These are phyloP conservation scores for Notothenia coriiceps DNA, from an alignment of 2,113 vertebrate species.

Conservation along the genomic window DNA sequence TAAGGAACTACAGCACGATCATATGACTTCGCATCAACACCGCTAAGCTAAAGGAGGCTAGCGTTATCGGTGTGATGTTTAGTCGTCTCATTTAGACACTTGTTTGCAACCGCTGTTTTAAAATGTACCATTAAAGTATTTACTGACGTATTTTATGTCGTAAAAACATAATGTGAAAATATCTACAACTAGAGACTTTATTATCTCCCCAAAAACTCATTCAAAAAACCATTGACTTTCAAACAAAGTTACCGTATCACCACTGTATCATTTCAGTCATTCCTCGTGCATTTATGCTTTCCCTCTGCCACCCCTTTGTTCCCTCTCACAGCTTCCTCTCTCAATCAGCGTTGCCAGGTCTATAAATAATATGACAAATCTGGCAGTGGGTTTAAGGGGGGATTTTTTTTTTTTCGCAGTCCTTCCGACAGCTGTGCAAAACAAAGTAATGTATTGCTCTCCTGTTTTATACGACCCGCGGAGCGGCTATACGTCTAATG, in stretches of 20 bases:
- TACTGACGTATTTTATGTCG: no score
- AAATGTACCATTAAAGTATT: no score
- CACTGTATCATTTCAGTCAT: conserved; percentile 32
- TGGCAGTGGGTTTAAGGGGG: conserved; percentile 51
- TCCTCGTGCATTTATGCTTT: conserved; percentile 53
- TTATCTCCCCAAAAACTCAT: no score
- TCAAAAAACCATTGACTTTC: no score
- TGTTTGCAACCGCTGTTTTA: no score
- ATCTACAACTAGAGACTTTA: no score
- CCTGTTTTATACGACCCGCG: neutral
- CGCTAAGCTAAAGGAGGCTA: no score
- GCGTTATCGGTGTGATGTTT: no score
- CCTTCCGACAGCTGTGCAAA: conserved; percentile 38
- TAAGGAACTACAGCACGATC: no score
- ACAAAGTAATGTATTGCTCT: conserved; percentile 45
- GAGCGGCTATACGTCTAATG: conserved; percentile 37
- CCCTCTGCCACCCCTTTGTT: conserved; percentile 62
- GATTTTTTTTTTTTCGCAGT: conserved; percentile 2
- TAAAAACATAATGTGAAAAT: no score
- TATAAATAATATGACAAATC: conserved; percentile 74
- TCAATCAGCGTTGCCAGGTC: conserved; percentile 72
- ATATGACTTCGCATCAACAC: no score
- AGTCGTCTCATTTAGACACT: no score
- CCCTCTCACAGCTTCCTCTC: conserved; percentile 60
- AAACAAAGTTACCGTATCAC: neutral